Conservation (phyloP, 1,140 invertebrate species). For the Cotesia chilonis region DNA sequence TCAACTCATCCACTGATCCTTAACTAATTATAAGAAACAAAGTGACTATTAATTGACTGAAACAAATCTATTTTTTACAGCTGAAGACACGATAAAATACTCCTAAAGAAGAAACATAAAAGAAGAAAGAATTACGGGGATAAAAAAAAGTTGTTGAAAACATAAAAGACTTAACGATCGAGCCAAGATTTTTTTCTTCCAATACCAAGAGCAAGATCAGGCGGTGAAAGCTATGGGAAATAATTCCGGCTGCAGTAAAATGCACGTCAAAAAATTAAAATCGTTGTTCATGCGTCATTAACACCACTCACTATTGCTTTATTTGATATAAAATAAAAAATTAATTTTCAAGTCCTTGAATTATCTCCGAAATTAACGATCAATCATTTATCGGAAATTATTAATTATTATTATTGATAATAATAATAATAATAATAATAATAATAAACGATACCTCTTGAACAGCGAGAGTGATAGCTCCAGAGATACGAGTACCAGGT, state of each 20-base stretch:
- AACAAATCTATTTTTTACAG: too few species aligned
- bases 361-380: too few species aligned
- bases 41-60: too few species aligned
- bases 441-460: slow-evolving; percentile 65
- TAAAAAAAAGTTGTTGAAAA: neutral
- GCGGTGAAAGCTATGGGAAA: slow-evolving; percentile 29
- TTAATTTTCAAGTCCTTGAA: too few species aligned
- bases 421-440: too few species aligned
- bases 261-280: neutral
- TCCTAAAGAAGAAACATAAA: neutral
- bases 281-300: neutral
- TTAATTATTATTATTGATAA: too few species aligned
- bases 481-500: slow-evolving; percentile 79
- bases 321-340: neutral
- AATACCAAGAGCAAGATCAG: slow-evolving; percentile 1
- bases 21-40: too few species aligned
- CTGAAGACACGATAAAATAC: too few species aligned
- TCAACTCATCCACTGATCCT: too few species aligned
- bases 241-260: slow-evolving; percentile 16
- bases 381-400: too few species aligned
- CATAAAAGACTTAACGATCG: slow-evolving; percentile 4
- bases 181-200: slow-evolving; percentile 13
- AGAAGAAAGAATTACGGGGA: neutral
- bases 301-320: too few species aligned
- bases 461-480: slow-evolving; percentile 85